These are phyloP conservation scores for Danaus plexippus DNA, from an alignment of 1,140 invertebrate genomes.

Conservation along the genomic window DNA sequence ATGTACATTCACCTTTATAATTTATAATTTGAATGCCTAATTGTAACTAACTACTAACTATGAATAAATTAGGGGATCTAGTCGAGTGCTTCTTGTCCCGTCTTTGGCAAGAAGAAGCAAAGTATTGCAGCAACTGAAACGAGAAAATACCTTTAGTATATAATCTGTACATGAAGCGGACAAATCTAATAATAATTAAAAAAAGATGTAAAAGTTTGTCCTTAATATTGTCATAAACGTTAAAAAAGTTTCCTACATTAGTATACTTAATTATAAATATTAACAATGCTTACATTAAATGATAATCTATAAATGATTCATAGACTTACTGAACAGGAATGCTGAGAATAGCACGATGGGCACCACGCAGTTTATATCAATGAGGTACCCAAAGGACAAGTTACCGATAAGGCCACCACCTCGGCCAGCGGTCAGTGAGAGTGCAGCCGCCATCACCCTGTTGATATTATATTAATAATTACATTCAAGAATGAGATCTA, in stretches of 20 bases:
- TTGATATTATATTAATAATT: not conserved
- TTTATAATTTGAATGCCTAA: conserved; percentile 50
- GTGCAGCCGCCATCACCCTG: conserved; percentile 83
- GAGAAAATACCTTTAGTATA: conserved; percentile 15
- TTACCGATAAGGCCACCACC: conserved; percentile 80
- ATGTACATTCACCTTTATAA: conserved; percentile 44
- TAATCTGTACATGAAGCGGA: conserved; percentile 5
- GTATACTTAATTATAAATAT: not conserved
- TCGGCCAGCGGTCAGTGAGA: conserved; percentile 81
- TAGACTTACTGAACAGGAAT: conserved; percentile 78
- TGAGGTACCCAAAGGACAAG: conserved; percentile 79
- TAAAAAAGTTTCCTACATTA: no score
- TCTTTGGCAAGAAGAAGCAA: conserved; percentile 78
- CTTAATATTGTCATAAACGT: no score
- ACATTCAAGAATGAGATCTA: not conserved
- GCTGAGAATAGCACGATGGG: conserved; percentile 78
- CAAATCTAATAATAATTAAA: conserved; percentile 8
- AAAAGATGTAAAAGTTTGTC: conserved; percentile 1
- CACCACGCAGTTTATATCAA: conserved; percentile 80
- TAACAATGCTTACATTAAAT: not conserved
- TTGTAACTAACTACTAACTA: conserved; percentile 43
- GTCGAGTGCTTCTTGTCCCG: conserved; percentile 77
- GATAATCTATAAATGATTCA: conserved; percentile 1
- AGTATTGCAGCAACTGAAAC: conserved; percentile 77
- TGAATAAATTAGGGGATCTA: conserved; percentile 48